Base-by-base conservation (phyloP, 2,797 vertebrate genomes). In the Halcyon leucocephala region DNA sequence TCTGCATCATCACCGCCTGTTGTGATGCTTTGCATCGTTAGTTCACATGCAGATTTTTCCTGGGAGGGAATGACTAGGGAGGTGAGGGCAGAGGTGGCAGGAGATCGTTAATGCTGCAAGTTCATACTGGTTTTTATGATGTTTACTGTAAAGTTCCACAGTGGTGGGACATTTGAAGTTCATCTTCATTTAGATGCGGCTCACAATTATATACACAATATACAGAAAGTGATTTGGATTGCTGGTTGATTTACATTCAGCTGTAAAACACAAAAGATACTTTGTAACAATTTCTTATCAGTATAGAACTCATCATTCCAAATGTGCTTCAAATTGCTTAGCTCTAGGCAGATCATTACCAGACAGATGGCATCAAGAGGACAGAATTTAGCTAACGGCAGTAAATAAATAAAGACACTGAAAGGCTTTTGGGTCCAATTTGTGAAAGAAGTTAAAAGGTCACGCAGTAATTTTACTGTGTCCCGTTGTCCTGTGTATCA, bases 321-420 rank as follows among this genome's bases (percentile, higher is more conserved):
- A 77, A 80, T 49, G 19, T 51, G 39, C 42, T 86, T 87, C 35
- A 70, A 2, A 41, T 28, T 69, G 13, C n/a, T 79, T 89, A 41
- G 62, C 60, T 92, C 33, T 54, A 15, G 64, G 35, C 42, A 52
- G 48, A n/a, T 84, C 64, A 9, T 89, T 91, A 73, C 16, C 35
- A 64, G 71, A 74, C 44, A 93, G 69, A 55, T 55, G 39, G 46
- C 80, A 81, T 41, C 57, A 74, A 80, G 88, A 80, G 29, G 71
- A 73, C 67, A 83, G 48, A 60, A 71, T 86, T 82, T 67, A 82
- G 35, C 73, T 67, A 67, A 71, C 13, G 82, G 61, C 57, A 52
- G 48, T 73, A 82, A 93, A 80, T 81, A 60, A 82, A 88, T 48
- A 73, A 87, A 88, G 42, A 62, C 33, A 26, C 19, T 74, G 28